phyloP scores from a whole-genome alignment of 2,113 vertebrate genomes.

The Microtus oregoni region DNA sequence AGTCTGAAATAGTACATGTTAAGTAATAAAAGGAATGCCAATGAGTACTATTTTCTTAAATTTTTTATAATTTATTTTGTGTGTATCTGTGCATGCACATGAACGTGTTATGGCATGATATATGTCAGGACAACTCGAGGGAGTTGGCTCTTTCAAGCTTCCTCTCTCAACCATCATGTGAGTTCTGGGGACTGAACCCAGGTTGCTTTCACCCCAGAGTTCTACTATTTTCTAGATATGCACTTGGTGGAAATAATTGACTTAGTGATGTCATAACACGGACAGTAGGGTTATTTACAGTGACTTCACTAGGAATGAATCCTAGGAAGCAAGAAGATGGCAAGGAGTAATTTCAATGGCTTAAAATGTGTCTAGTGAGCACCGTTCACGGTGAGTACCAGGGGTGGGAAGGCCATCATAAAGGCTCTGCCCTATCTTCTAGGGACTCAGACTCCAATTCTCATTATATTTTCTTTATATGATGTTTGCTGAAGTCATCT shows the following conservation, averaged over 20 bases:
- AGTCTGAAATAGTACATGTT: conserved; percentile 1
- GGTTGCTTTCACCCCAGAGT: background rate
- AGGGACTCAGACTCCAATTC: background rate
- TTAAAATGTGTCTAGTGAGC: conserved; percentile 4
- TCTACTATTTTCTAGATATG: conserved; percentile 9
- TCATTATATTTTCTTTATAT: background rate
- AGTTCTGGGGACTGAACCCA: background rate
- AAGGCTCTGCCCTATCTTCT: background rate
- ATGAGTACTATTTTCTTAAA: background rate
- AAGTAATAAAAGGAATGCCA: conserved; percentile 36
- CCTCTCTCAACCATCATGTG: background rate
- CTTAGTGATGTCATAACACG: conserved; percentile 15
- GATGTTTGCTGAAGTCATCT: background rate
- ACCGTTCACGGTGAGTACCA: background rate
- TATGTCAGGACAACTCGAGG: background rate
- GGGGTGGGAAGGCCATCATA: background rate
- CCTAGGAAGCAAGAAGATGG: conserved; percentile 12
- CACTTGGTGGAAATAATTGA: background rate
- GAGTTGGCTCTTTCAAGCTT: background rate
- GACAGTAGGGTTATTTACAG: conserved; percentile 36
- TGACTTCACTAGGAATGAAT: conserved; percentile 1
- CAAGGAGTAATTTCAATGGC: conserved; percentile 44
- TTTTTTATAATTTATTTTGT: background rate
- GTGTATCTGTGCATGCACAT: background rate
- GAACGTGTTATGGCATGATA: background rate